Conservation (phyloP, 2,113 vertebrate species). For the Montifringilla adamsi region DNA sequence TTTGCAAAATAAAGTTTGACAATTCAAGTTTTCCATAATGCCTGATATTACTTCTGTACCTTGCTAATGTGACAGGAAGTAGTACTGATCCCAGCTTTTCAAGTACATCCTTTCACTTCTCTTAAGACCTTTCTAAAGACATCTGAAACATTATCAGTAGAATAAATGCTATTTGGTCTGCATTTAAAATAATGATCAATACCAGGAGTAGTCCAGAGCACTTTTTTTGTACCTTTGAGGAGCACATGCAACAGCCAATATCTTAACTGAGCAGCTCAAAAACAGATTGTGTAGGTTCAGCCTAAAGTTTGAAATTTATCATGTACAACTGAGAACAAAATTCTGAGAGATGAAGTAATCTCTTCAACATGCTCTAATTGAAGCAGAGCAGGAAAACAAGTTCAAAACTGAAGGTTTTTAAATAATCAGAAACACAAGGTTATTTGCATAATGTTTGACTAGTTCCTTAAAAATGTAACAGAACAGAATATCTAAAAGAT, state of each 20-base stretch:
- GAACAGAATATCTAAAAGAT: neutral
- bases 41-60: neutral
- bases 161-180: neutral
- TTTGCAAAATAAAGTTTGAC: neutral
- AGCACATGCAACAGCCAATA: neutral
- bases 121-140: neutral
- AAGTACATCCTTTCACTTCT: neutral
- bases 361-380: neutral
- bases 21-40: neutral
- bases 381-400: neutral
- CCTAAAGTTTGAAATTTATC: neutral
- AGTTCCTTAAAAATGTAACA: neutral
- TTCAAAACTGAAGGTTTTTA: constrained; percentile 15
- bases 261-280: neutral
- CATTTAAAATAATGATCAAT: neutral
- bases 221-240: neutral
- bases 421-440: constrained; percentile 24
- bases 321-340: neutral
- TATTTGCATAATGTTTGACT: constrained; percentile 6
- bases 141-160: neutral
- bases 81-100: neutral
- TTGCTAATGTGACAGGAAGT: neutral
- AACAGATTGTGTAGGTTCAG: neutral
- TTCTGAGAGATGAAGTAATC: neutral
- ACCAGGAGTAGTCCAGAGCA: neutral